Evolutionary conservation across 1,140 invertebrate species (phyloP).

Genomic region (Andrena cerasifolii): DNA sequence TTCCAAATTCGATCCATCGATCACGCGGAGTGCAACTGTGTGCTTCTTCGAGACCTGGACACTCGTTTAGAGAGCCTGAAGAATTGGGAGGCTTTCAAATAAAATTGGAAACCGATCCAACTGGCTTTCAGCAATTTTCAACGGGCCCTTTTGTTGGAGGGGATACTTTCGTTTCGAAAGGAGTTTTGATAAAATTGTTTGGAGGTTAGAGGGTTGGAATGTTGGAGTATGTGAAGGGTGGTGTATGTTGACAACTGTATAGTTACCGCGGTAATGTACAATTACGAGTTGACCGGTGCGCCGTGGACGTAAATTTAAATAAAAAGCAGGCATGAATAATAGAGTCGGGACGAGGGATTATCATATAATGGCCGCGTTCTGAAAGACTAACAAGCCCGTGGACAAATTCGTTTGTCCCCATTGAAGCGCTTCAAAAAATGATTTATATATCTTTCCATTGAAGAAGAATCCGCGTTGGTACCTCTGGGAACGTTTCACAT

Average conservation of each 20-base stretch:
- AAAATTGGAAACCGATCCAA: too few relatives aligned
- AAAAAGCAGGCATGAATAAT: conserved; percentile 38
- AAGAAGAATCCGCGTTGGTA: neutral
- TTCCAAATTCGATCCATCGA: too few relatives aligned
- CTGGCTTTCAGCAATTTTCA: too few relatives aligned
- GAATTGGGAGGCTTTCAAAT: too few relatives aligned
- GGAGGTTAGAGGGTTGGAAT: too few relatives aligned
- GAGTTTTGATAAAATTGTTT: too few relatives aligned
- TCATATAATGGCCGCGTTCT: conserved; percentile 38
- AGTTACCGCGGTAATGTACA: conserved; percentile 27
- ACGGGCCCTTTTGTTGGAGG: too few relatives aligned
- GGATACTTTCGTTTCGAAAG: too few relatives aligned
- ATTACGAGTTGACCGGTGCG: conserved; percentile 12
- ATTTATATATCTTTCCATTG: conserved; percentile 1
- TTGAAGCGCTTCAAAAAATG: neutral
- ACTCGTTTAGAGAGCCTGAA: too few relatives aligned
- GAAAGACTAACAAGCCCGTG: neutral
- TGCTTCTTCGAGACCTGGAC: too few relatives aligned
- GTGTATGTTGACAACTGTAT: neutral
- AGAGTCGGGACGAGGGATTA: conserved; percentile 26
- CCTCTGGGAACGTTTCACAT: neutral
- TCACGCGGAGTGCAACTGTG: too few relatives aligned
- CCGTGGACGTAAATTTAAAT: conserved; percentile 38
- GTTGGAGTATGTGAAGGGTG: too few relatives aligned
- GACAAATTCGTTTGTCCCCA: conserved; percentile 33